Percentiles rank a stretch among this genome's conserved stretches.
These are phyloP conservation scores for Neofelis nebulosa DNA, from an alignment of 2,113 vertebrate genomes.

Conservation along the genomic window DNA sequence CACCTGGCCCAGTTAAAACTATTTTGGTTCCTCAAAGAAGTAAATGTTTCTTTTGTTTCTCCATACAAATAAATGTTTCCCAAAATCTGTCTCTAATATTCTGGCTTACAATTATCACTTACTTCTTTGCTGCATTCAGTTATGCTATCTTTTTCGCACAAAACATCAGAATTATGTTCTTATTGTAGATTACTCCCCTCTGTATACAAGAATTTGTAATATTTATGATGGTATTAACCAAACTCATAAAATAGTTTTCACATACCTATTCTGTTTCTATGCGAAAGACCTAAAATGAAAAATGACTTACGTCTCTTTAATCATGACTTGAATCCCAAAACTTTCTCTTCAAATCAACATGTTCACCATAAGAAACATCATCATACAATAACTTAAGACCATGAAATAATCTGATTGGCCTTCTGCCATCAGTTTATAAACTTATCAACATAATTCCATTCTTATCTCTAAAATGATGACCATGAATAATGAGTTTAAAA, in stretches of 20 bases:
- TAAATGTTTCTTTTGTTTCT: not conserved
- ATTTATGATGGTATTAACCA: not conserved
- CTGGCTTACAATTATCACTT: not conserved
- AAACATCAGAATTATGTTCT: not conserved
- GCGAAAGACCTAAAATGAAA: conserved; percentile 28
- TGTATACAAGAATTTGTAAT: not conserved
- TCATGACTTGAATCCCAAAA: not conserved
- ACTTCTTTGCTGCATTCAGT: not conserved
- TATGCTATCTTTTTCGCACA: not conserved
- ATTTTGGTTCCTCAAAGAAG: not conserved
- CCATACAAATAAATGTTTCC: conserved; percentile 27
- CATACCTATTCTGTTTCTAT: not conserved
- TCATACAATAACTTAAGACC: conserved; percentile 55
- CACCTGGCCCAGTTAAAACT: not conserved
- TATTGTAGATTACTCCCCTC: not conserved
- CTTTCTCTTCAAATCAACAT: conserved; percentile 53
- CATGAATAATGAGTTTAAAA: conserved; percentile 65
- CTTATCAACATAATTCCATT: conserved; percentile 64
- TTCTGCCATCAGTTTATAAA: conserved; percentile 64
- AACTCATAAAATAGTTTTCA: not conserved
- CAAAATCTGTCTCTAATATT: not conserved
- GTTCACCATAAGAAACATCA: conserved; percentile 54
- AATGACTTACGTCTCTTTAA: conserved; percentile 12
- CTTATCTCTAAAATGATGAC: conserved; percentile 69
- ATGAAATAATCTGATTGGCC: conserved; percentile 65